phyloP scores from a whole-genome alignment of 64 coral and sea anemone genomes.

The Montipora capricornis region DNA sequence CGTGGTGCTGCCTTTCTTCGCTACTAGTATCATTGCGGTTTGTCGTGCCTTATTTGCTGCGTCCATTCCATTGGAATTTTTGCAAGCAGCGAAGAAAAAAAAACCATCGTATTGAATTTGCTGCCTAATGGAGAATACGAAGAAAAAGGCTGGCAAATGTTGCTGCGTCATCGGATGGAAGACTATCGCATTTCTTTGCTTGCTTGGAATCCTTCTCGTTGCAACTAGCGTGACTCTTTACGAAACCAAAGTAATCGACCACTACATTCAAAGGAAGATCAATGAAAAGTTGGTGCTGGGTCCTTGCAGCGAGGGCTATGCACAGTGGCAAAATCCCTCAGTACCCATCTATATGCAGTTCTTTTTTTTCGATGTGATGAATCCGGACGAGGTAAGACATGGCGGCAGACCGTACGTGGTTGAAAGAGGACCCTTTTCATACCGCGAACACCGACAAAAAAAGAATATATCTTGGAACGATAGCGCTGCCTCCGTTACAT shows the following conservation, averaged over 20 bases:
- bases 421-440: conserved; percentile 93
- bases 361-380: conserved; percentile 79
- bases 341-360: conserved; percentile 89
- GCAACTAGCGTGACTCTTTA: conserved; percentile 67
- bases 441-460: conserved; percentile 84
- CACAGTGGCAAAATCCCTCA: conserved; percentile 77
- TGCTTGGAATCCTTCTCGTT: conserved; percentile 77
- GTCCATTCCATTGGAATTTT: background rate
- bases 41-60: no score
- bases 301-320: conserved; percentile 64
- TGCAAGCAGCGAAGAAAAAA: background rate
- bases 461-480: conserved; percentile 83
- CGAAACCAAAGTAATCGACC: conserved; percentile 53
- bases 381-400: conserved; percentile 57
- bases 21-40: no score
- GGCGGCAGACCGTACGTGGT: conserved; percentile 57
- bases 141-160: background rate
- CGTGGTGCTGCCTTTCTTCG: no score
- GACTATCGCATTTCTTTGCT: conserved; percentile 77
- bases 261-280: conserved; percentile 80
- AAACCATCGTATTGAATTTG: no score
- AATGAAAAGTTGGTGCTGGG: conserved; percentile 65
- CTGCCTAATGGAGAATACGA: background rate
- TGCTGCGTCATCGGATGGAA: conserved; percentile 79
- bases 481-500: conserved; percentile 74